These are phyloP conservation scores for Bombycilla garrulus DNA, from an alignment of 2,113 vertebrate species.

Conservation along the genomic window DNA sequence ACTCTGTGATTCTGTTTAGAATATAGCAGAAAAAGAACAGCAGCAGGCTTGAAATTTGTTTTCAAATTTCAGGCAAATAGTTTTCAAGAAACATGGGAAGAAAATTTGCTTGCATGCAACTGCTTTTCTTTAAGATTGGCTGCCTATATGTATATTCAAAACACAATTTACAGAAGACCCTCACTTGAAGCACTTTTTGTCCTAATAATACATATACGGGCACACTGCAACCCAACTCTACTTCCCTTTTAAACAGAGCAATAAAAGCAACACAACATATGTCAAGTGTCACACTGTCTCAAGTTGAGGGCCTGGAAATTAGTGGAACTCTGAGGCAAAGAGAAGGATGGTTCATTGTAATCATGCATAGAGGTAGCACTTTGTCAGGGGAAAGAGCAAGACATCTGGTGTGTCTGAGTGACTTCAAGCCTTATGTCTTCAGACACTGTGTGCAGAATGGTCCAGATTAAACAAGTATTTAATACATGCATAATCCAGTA, in stretches of 20 bases:
- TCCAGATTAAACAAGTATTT: background rate
- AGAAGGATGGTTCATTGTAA: background rate
- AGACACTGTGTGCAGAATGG: background rate
- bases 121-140: background rate
- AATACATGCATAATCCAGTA: background rate
- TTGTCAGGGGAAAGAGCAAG: background rate
- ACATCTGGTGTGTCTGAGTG: background rate
- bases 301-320: background rate
- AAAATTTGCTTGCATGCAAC: background rate
- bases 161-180: background rate
- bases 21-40: background rate
- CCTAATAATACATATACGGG: background rate
- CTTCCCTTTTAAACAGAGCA: background rate
- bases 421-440: background rate
- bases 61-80: too few species aligned
- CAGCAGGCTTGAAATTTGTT: background rate
- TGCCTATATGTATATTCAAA: background rate
- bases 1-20: background rate
- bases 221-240: background rate
- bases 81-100: background rate
- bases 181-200: background rate
- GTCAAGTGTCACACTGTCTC: background rate
- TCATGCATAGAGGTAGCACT: rapidly evolving
- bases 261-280: background rate
- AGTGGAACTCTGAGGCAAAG: background rate